Base-by-base conservation (phyloP, 1,140 invertebrate species). In the Psilanteris sp. region DNA sequence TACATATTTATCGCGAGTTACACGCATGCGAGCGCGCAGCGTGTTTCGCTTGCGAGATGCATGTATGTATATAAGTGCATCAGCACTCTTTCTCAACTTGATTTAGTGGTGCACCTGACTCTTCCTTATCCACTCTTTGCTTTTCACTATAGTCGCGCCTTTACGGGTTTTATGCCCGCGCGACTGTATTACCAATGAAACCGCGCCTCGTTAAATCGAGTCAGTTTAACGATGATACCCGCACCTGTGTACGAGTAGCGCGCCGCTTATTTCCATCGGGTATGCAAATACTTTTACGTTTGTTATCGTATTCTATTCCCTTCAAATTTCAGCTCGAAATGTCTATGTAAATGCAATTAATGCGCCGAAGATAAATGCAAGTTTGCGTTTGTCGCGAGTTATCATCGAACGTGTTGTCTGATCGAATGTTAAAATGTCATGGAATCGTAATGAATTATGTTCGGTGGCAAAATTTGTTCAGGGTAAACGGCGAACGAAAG, bases 21-120 rank as follows among this genome's bases (percentile, higher is more conserved):
- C 10, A 11, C 31, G 24, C 31, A 16, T 29, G 26, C 10, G 15
- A 46, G 10, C 7, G 16, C 31, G 32, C 20, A 27, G 16, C 16
- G 43, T 34, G 64, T 31, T 43, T 31, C 1, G 26, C 5, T 9
- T 57, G 18, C 59, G 32, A 41, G 32, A 54, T 32, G 29, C 24
- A 48, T 54, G 31, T 34, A 41, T 41, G 37, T 48, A 43, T n/a
- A n/a, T 61, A 46, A 62, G 68, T 73, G 68, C 48, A 52, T 68
- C 55, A 68, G 44, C 50, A 55, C 62, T 62, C 15, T 64, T 73
- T 64, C 54, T 46, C 54, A 18, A 29, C 27, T 34, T 75, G 62
- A 75, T 68, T 75, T 62, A 75, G 62, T 62, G 41, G 36, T 36
- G 55, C 72, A 68, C 55, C 72, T 67, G 72, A 75, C 64, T 75